phyloP scores from a whole-genome alignment of 2,797 vertebrate genomes.

The Ctenochaetus hawaiiensis region DNA sequence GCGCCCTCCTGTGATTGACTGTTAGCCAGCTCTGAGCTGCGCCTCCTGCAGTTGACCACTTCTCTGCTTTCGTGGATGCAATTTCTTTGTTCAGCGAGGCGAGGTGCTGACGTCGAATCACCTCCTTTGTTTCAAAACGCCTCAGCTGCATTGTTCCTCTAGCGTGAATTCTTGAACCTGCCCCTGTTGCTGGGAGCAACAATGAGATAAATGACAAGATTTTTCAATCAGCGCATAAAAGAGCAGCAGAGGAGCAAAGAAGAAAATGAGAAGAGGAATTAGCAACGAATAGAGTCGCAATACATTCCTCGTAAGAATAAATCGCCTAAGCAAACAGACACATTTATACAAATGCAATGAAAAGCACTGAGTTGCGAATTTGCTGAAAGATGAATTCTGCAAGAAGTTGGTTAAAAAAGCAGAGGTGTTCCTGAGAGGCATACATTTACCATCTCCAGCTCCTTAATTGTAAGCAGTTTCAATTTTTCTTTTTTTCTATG shows the following conservation, averaged over 20 bases:
- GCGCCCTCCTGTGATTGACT: constrained; percentile 28
- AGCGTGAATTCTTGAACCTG: constrained; percentile 68
- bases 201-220: constrained; percentile 74
- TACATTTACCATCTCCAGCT: background rate
- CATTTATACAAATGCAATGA: constrained; percentile 2
- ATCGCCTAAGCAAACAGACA: too few species aligned
- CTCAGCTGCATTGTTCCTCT: constrained; percentile 68
- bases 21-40: constrained; percentile 38
- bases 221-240: constrained; percentile 58
- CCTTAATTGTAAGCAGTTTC: too few species aligned
- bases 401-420: constrained; percentile 4
- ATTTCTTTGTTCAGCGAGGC: constrained; percentile 76
- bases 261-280: constrained; percentile 24
- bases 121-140: constrained; percentile 77
- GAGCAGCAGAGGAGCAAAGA: constrained; percentile 32
- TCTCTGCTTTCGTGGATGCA: constrained; percentile 62
- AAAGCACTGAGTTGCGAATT: background rate
- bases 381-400: background rate
- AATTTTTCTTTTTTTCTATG: too few species aligned
- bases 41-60: constrained; percentile 62
- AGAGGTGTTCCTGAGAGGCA: background rate
- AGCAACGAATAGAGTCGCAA: constrained; percentile 50
- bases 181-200: constrained; percentile 78
- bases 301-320: constrained; percentile 15
- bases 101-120: constrained; percentile 75